Conservation (phyloP, 2,113 vertebrate genomes). For the cattle (Bos taurus) region DNA sequence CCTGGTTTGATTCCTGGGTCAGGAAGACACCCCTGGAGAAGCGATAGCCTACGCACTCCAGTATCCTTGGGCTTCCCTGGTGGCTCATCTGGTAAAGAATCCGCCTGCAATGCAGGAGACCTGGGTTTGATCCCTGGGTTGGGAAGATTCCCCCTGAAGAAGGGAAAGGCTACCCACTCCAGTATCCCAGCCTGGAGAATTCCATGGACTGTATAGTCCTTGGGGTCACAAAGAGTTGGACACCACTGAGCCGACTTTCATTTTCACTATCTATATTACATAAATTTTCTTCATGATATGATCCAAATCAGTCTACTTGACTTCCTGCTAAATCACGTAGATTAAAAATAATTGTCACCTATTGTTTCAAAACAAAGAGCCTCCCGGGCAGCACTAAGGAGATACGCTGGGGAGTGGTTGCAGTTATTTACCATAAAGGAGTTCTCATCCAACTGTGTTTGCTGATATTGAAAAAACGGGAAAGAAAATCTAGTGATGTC, state of each 20-base stretch:
- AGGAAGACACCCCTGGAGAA: neutral
- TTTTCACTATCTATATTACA: neutral
- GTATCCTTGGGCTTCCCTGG: neutral
- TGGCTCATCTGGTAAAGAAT: neutral
- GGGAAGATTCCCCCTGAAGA: neutral
- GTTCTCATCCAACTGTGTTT: neutral
- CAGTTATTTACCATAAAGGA: neutral
- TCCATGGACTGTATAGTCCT: neutral
- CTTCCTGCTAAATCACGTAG: neutral
- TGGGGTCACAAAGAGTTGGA: neutral
- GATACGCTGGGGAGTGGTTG: rapidly evolving
- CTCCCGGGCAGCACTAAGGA: neutral
- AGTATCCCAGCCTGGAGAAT: neutral
- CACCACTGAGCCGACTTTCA: neutral
- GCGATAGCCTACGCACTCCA: neutral
- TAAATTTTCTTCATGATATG: neutral
- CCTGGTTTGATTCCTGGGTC: neutral
- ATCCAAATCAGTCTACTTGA: neutral
- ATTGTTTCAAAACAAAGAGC: neutral
- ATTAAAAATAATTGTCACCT: neutral
- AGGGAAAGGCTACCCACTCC: neutral
- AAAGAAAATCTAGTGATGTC: neutral
- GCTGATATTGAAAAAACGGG: neutral
- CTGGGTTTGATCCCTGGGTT: neutral
- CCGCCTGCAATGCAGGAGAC: rapidly evolving